phyloP scores from a whole-genome alignment of 2,888 invertebrate species.

The Drosophila nr. perissopoda region DNA sequence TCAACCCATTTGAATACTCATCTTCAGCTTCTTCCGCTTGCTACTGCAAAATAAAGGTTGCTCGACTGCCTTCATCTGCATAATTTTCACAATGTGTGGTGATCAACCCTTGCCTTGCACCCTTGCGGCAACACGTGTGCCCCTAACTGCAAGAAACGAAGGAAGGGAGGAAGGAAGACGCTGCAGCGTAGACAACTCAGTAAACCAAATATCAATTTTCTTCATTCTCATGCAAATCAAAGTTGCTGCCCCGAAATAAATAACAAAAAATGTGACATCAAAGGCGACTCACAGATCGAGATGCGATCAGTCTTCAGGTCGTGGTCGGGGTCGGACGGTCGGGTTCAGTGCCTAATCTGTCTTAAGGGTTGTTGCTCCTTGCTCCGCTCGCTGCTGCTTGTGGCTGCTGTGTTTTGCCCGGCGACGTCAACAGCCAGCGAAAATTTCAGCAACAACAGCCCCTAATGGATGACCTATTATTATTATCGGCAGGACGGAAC shows the following conservation, averaged over 20 bases:
- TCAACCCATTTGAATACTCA: conserved; percentile 84
- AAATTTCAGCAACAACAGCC: conserved; percentile 51
- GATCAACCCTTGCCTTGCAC: conserved; percentile 66
- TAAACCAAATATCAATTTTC: conserved; percentile 84
- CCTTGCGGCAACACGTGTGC: conserved; percentile 69
- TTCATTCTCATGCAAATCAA: conserved; percentile 84
- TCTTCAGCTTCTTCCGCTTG: conserved; percentile 65
- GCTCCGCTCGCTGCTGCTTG: conserved; percentile 14
- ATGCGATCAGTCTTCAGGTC: conserved; percentile 31
- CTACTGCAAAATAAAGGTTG: conserved; percentile 53
- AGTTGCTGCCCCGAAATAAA: conserved; percentile 70
- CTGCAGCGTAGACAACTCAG: conserved; percentile 69
- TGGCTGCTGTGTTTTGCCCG: conserved; percentile 65
- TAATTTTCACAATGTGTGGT: conserved; percentile 82
- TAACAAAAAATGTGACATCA: conserved; percentile 75
- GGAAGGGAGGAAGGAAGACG: conserved; percentile 61
- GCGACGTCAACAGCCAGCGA: conserved; percentile 68
- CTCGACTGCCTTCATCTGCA: conserved; percentile 71
- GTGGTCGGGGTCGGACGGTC: conserved; percentile 9
- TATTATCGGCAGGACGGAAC: conserved; percentile 54
- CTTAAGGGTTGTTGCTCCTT: conserved; percentile 66
- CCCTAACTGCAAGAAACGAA: conserved; percentile 25
- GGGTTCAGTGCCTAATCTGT: conserved; percentile 66
- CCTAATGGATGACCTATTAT: conserved; percentile 78
- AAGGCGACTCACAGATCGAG: conserved; percentile 50